Evolutionary conservation across 2,113 vertebrate species (phyloP), one percentile per base, ranked within the genome.

Genomic region (Marcusenius ussheri): DNA sequence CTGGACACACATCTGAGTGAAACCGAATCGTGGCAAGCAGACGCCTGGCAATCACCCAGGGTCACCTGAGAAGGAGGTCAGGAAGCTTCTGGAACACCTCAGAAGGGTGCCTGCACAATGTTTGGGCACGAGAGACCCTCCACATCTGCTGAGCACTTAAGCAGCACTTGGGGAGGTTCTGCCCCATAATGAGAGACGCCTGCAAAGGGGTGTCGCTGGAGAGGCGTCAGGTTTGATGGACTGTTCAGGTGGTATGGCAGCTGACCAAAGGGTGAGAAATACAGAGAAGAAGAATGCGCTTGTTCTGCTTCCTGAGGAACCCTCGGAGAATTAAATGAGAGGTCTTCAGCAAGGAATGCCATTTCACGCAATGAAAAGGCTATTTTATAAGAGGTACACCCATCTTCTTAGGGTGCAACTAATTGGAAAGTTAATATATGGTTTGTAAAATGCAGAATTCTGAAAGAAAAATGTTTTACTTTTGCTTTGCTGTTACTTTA

Each of bases 81-180:
- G 89, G 88, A 87, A 89, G 87, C 90, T 35, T 74, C 31, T 89
- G 89, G 90, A 92, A 93, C 92, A 92, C 91, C 93, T 92, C 39
- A 88, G 89, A 90, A 47, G 42, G 35, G 90, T 83, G 85, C 89
- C 35, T 91, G 90, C 91, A 70, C 85, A 77, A 85, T 88, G 92
- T 91, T 92, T 89, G 89, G 91, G 90, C 91, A 89, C 85, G 89
- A 91, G 89, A 89, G 27, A 27, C 86, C 88, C 87, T 91, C 93
- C 93, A 93, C 96, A 96, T 95, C 95, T 95, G 95, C 94, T 94
- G 93, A 94, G 93, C 92, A 93, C 93, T 94, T 95, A 93, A 95
- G 94, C 93, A 92, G 89, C 94, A 92, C 85, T 88, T 83, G 88
- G 90, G 86, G 56, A 88, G 89, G 91, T 93, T 93, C 93, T 91